Evolutionary conservation across 2,888 invertebrate genomes (phyloP), one percentile per base, ranked within the genome.

Genomic region (Agonopterix alstromeriana): DNA sequence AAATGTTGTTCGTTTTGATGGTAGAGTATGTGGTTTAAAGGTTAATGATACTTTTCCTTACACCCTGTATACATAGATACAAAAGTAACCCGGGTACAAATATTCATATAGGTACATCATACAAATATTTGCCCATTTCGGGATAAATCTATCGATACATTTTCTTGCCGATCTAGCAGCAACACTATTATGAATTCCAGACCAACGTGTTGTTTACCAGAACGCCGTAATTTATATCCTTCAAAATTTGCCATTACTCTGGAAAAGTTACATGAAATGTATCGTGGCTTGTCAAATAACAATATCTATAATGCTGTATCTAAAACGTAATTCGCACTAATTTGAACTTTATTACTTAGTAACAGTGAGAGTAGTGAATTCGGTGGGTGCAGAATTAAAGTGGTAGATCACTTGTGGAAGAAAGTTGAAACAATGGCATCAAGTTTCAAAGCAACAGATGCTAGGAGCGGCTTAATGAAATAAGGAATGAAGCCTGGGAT

Each of bases 401-500:
- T 61, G 56, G 58, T 60, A 62, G 63, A 27, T 27, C 60, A 55
- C 65, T 61, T 61, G 58, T 48, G 55, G 54, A 69, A 63, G 66
- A 69, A 77, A 77, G 69, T 77, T 76, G 61, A 70, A 73, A 73
- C 74, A 75, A 73, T 63, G 71, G 71, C 73, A 67, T 72, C 70
- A 73, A 78, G 73, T 79, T 78, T 73, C 65, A 66, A 65, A 75
- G 77, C 73, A 79, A 73, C 78, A 81, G 80, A 80, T 81, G 80
- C 68, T 75, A 64, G 60, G 66, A 67, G 63, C 55, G 63, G 67
- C 69, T 67, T 78, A 77, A 80, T 78, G 73, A 78, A 80, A 77
- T 72, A 68, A 70, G 63, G 61, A 65, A 59, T 55, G 56, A 58
- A 38, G 38, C 38, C 9, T 38, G 10, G 9, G 36, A 17, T 27